These are phyloP conservation scores for Cotesia glomerata DNA, from an alignment of 1,140 invertebrate genomes.

Conservation along the genomic window DNA sequence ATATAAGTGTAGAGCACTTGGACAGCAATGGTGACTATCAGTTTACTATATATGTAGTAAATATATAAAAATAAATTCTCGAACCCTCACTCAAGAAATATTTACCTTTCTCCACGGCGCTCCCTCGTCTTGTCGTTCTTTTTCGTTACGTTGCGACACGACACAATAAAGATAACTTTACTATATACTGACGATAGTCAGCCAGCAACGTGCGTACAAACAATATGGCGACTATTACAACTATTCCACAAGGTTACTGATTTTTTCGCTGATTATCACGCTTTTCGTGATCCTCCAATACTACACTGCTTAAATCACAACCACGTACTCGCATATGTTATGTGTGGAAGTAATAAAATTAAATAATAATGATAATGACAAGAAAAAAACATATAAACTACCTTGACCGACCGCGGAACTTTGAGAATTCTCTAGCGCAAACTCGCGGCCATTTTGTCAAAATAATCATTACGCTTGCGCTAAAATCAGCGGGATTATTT, in stretches of 20 bases:
- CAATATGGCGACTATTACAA: constrained; percentile 46
- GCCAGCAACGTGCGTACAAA: constrained; percentile 43
- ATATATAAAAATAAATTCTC: neutral
- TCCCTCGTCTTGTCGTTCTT: constrained; percentile 20
- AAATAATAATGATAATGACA: too few relatives aligned
- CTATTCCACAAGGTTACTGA: constrained; percentile 36
- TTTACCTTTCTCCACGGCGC: constrained; percentile 43
- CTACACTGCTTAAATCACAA: constrained; percentile 37
- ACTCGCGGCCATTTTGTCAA: neutral
- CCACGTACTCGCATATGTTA: too few relatives aligned
- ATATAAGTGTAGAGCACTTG: too few relatives aligned
- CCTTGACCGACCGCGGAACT: constrained; percentile 37
- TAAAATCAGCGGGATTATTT: too few relatives aligned
- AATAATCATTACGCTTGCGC: neutral
- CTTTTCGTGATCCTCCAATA: constrained; percentile 27
- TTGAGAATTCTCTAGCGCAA: neutral
- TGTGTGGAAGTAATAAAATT: too few relatives aligned
- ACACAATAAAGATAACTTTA: neutral
- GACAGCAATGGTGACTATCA: neutral
- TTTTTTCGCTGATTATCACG: constrained; percentile 44
- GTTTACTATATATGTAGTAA: neutral
- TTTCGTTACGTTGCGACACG: constrained; percentile 21
- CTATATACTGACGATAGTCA: neutral
- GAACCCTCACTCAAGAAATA: constrained; percentile 24
- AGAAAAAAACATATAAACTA: constrained; percentile 14